Evolutionary conservation across 2,113 vertebrate species (phyloP).

Genomic region (Dermatemys mawii): DNA sequence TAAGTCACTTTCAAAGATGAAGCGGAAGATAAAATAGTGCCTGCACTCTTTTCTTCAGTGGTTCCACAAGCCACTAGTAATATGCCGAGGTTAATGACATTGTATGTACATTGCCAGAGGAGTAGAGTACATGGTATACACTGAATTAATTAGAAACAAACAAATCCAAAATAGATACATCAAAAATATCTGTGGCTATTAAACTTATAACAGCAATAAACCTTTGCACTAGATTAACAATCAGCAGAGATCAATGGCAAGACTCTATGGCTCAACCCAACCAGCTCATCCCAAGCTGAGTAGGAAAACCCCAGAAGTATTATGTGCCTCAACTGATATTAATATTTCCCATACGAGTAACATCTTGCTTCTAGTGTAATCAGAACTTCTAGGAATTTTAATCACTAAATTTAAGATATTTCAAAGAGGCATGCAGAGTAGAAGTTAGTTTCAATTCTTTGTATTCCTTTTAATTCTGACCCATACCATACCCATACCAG

Average conservation of each 20-base stretch:
- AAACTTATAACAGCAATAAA: conserved; percentile 17
- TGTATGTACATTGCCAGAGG: neutral
- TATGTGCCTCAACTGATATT: neutral
- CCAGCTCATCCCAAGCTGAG: neutral
- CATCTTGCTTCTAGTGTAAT: neutral
- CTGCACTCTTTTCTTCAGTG: neutral
- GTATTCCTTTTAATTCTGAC: neutral
- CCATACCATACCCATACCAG: neutral
- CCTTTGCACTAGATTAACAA: neutral
- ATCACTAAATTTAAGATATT: neutral
- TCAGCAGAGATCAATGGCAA: neutral
- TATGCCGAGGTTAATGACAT: neutral
- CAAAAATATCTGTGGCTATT: neutral
- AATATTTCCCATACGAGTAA: neutral
- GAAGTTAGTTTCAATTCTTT: neutral
- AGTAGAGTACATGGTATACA: neutral
- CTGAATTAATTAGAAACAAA: neutral
- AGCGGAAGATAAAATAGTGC: neutral
- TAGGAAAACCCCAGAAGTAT: neutral
- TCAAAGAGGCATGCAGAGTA: neutral
- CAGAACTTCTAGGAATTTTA: conserved; percentile 10
- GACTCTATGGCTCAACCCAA: neutral
- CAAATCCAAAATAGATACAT: conserved; percentile 46
- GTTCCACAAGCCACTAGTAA: neutral
- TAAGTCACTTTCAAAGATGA: neutral